Percentiles rank a stretch among this genome's conserved stretches.
phyloP scores from a whole-genome alignment of 2,113 vertebrate species.

The Neomonachus schauinslandi region DNA sequence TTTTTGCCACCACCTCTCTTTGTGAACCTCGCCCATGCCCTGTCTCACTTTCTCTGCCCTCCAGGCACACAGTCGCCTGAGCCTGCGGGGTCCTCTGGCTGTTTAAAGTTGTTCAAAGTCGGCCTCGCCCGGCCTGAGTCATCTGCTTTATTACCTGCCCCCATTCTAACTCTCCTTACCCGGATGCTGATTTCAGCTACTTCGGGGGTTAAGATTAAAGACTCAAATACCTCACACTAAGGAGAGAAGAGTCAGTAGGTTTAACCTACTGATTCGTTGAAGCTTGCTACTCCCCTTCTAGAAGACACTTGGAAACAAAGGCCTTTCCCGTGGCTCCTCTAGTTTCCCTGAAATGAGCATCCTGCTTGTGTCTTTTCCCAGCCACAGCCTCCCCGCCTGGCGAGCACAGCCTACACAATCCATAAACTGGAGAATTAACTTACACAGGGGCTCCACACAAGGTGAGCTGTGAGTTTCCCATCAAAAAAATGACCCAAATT shows the following conservation, averaged over 20 bases:
- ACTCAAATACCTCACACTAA: conserved; percentile 9
- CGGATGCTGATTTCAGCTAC: conserved; percentile 31
- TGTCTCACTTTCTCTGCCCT: conserved; percentile 13
- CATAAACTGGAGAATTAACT: neutral
- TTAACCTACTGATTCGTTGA: neutral
- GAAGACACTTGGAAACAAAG: neutral
- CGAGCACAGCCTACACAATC: neutral
- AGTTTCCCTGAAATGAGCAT: conserved; percentile 8
- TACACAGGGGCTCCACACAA: neutral
- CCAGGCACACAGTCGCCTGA: neutral
- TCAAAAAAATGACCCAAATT: neutral
- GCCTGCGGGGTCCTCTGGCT: conserved; percentile 30
- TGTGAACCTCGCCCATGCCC: neutral
- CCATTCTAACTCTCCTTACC: neutral
- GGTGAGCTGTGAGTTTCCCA: neutral
- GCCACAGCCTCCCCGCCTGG: neutral
- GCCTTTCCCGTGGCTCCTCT: neutral
- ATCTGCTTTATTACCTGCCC: conserved; percentile 20
- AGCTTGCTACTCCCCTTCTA: neutral
- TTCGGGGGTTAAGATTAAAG: conserved; percentile 47
- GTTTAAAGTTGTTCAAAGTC: conserved; percentile 56
- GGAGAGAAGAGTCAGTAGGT: neutral
- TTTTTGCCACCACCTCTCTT: conserved; percentile 21
- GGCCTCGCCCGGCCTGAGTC: neutral
- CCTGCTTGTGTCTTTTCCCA: neutral